Percentiles rank a stretch among this genome's conserved stretches.
These are phyloP conservation scores for Pelagia noctiluca DNA, from an alignment of 30 jellyfish, hydroid and myxozoan species.

Conservation along the genomic window DNA sequence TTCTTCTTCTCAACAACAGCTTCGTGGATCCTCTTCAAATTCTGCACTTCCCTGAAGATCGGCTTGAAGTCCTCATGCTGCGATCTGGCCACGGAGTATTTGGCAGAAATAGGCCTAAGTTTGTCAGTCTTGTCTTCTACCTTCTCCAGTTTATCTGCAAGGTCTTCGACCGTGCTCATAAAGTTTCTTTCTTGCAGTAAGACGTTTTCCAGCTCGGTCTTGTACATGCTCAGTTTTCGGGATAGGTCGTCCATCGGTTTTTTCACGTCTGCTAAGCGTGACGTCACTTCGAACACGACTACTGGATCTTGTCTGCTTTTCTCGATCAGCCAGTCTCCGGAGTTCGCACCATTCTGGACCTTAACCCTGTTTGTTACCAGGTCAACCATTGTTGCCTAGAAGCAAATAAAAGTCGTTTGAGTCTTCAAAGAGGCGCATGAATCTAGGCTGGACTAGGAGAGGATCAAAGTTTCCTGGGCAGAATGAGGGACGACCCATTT, in stretches of 20 bases:
- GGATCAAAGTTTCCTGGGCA: no score
- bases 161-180: constrained; percentile 61
- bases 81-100: constrained; percentile 76
- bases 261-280: constrained; percentile 68
- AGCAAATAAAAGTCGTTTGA: background rate
- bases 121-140: constrained; percentile 60
- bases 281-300: constrained; percentile 71
- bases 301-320: constrained; percentile 76
- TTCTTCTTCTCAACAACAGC: constrained; percentile 63
- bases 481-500: no score
- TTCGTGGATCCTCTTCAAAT: constrained; percentile 63
- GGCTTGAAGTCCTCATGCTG: constrained; percentile 95
- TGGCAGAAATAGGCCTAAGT: constrained; percentile 91
- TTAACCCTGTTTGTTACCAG: constrained; percentile 56
- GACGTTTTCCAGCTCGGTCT: constrained; percentile 57
- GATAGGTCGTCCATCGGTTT: constrained; percentile 70
- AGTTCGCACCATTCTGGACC: constrained; percentile 48
- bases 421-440: background rate
- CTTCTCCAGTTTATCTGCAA: constrained; percentile 43
- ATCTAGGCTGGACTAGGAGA: no score
- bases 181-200: constrained; percentile 71
- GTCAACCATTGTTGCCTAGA: constrained; percentile 64
- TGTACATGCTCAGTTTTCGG: constrained; percentile 70
- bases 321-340: constrained; percentile 93
- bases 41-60: constrained; percentile 68